A percentile compares a stretch with the other conserved stretches of the same genome.
These are phyloP conservation scores for Mesocricetus auratus DNA, from an alignment of 2,113 vertebrate species.

Conservation along the genomic window DNA sequence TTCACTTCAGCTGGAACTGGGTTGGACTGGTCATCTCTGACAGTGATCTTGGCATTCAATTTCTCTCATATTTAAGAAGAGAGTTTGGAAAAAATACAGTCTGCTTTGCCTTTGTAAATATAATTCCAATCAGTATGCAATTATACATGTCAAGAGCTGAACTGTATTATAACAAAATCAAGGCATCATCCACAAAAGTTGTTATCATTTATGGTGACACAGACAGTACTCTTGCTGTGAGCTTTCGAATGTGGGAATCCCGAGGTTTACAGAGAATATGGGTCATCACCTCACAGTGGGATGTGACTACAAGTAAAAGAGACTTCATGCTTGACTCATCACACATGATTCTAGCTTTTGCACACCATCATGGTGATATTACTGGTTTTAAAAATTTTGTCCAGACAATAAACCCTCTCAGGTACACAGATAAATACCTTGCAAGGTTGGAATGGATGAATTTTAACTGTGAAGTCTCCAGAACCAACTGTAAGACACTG, in stretches of 20 bases:
- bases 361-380: not conserved
- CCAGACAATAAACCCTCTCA: not conserved
- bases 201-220: too few species aligned
- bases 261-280: too few species aligned
- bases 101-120: not conserved
- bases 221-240: too few species aligned
- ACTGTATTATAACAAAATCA: too few species aligned
- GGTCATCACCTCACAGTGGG: not conserved
- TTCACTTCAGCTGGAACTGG: not conserved
- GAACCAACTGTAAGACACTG: not conserved
- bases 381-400: not conserved
- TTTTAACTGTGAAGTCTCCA: not conserved
- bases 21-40: not conserved
- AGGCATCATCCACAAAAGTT: too few species aligned
- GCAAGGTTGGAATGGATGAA: not conserved
- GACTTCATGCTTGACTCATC: not conserved
- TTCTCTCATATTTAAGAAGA: not conserved
- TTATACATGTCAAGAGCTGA: not conserved
- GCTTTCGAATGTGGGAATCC: too few species aligned
- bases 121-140: not conserved
- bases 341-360: not conserved
- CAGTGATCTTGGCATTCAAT: not conserved
- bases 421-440: not conserved
- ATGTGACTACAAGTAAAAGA: rapidly evolving
- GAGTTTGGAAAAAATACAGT: not conserved